Evolutionary conservation across 2,797 vertebrate genomes (phyloP), one percentile per base, ranked within the genome.

Genomic region (Coluber constrictor): DNA sequence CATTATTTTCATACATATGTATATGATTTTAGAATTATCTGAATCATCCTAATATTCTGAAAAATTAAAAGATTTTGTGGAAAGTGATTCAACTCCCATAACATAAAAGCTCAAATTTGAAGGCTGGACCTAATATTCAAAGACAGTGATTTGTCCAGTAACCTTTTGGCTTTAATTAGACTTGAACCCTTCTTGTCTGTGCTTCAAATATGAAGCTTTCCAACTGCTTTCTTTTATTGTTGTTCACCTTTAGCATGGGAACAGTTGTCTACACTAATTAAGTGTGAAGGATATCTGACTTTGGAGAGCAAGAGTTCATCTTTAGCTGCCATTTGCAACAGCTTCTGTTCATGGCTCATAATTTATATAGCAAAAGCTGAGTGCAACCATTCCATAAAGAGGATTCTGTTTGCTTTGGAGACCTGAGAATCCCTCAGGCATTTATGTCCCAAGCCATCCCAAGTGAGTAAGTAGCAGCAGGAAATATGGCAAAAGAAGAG

Each of bases 331-430:
- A 54, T 93, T 74, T 87, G 87, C 20, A 91, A 37, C 79, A 87
- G 32, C 61, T 94, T 92, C 74, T 91, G 86, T 66, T 90, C 60
- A 43, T 25, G 70, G 86, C 47, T 91, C 92, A 91, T 90, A 70
- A 79, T 92, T 93, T 93, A 37, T 59, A 87, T 47, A 89, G 63
- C 89, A 92, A 66, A 54, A 91, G 87, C 87, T 79, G 37, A 61
- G 86, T 89, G 66, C 63, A 61, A 86, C 86, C 63, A 59, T 87
- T 93, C 87, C 47, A 57, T 93, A 93, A 92, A 94, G 87, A 86
- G 25, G 57, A 90, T 93, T 95, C 92, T 92, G 56, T 89, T 94
- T 94, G 90, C 55, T 94, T 95, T 96, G 95, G 79, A 94, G 94
- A 94, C 23, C 70, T 89, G 20, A 95, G 43, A 86, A 59, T 94